These are phyloP conservation scores for Cebidichthys violaceus DNA, from an alignment of 2,113 vertebrate genomes.

Conservation along the genomic window DNA sequence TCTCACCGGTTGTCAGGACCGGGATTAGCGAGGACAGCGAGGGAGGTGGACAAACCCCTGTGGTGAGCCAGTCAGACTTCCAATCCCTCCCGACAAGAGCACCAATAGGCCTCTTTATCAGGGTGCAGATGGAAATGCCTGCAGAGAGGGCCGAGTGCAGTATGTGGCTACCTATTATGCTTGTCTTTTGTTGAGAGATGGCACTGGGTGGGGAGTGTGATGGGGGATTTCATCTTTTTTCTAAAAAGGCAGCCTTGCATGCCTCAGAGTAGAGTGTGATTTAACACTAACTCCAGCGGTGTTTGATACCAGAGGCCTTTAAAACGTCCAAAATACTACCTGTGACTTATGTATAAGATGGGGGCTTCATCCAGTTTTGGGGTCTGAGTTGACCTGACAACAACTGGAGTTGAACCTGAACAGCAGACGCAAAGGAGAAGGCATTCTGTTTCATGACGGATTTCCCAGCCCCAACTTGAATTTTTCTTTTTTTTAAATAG, in stretches of 20 bases:
- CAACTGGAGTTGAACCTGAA: background rate
- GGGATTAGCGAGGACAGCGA: conserved; percentile 85
- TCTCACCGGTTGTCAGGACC: conserved; percentile 78
- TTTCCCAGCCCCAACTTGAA: background rate
- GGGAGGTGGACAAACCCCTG: conserved; percentile 78
- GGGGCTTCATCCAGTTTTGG: background rate
- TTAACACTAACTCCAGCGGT: conserved; percentile 82
- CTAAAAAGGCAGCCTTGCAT: conserved; percentile 70
- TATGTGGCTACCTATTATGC: conserved; percentile 87
- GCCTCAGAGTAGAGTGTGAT: conserved; percentile 80
- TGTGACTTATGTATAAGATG: conserved; percentile 6
- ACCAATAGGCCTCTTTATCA: conserved; percentile 80
- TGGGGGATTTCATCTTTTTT: conserved; percentile 60
- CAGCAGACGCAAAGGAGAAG: background rate
- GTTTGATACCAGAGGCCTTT: conserved; percentile 77
- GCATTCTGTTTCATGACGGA: background rate
- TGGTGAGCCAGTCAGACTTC: conserved; percentile 63
- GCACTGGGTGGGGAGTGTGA: conserved; percentile 63
- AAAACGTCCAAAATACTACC: conserved; percentile 23
- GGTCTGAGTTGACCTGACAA: background rate
- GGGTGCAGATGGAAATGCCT: conserved; percentile 85
- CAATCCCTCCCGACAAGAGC: conserved; percentile 60
- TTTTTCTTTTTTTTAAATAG: background rate
- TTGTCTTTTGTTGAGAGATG: conserved; percentile 86
- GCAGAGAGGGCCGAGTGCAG: conserved; percentile 59